Percentiles rank a stretch among this genome's conserved stretches.
These are phyloP conservation scores for Holotrichia oblita DNA, from an alignment of 1,140 invertebrate species.

Conservation along the genomic window DNA sequence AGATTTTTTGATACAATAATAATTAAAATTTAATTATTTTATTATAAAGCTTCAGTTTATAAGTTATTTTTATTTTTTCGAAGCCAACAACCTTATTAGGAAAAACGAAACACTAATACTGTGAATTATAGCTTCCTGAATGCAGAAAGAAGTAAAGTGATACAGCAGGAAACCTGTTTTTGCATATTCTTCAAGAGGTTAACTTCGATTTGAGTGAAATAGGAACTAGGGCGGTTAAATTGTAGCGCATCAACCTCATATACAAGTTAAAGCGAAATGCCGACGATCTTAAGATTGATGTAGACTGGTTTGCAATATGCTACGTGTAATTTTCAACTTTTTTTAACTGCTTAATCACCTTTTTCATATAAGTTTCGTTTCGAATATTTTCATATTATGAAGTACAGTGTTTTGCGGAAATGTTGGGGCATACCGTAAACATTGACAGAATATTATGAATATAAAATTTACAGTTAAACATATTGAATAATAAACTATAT, in stretches of 20 bases:
- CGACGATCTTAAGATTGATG: neutral
- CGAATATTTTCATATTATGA: neutral
- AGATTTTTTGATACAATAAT: too few species aligned
- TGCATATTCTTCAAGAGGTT: neutral
- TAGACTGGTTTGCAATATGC: neutral
- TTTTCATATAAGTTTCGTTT: neutral
- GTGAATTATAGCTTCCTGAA: too few species aligned
- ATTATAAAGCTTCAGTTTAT: too few species aligned
- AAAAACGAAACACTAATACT: too few species aligned
- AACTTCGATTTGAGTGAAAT: neutral
- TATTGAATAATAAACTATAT: too few species aligned
- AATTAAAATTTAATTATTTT: too few species aligned
- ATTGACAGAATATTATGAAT: too few species aligned
- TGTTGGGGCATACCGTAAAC: too few species aligned
- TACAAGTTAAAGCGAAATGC: neutral
- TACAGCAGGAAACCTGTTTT: neutral
- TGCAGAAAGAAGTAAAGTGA: neutral
- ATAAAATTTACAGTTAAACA: too few species aligned
- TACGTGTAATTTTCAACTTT: neutral
- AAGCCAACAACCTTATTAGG: too few species aligned
- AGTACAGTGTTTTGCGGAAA: too few species aligned
- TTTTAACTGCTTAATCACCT: neutral
- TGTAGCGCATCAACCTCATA: constrained; percentile 11
- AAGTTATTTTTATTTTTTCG: too few species aligned
- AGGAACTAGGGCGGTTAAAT: neutral